A percentile compares a stretch with the other conserved stretches of the same genome.
These are phyloP conservation scores for Nanorana parkeri DNA, from an alignment of 2,113 vertebrate species.

Conservation along the genomic window DNA sequence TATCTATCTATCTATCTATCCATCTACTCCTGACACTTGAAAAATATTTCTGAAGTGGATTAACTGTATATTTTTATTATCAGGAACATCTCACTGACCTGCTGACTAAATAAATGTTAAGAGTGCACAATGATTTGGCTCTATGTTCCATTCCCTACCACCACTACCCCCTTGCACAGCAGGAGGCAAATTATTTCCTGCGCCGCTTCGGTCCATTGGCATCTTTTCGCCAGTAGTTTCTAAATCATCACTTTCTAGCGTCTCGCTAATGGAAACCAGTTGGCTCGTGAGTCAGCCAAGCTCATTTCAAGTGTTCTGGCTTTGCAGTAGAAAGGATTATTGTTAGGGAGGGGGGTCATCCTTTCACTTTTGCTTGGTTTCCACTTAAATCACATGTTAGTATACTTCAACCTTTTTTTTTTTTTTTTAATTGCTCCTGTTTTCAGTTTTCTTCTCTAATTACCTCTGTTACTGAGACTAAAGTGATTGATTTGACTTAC, in stretches of 20 bases:
- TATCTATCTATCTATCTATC: background rate
- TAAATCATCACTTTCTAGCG: constrained; percentile 49
- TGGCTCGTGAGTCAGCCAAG: constrained; percentile 30
- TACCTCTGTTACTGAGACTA: constrained; percentile 1
- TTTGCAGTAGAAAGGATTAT: constrained; percentile 38
- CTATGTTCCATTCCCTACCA: constrained; percentile 10
- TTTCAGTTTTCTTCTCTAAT: constrained; percentile 7
- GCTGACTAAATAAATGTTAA: constrained; percentile 27
- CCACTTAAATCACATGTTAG: constrained; percentile 41
- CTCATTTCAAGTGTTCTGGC: constrained; percentile 44
- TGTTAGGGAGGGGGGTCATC: constrained; percentile 47
- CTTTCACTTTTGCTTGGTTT: constrained; percentile 50
- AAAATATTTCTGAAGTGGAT: too few species aligned
- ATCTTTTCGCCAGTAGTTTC: constrained; percentile 52
- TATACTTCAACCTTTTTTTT: constrained; percentile 5
- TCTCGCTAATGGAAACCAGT: constrained; percentile 54
- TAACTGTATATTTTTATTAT: background rate
- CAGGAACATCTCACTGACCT: background rate
- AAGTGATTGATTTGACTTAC: background rate
- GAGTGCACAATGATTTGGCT: background rate
- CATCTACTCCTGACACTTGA: too few species aligned
- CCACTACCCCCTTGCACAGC: constrained; percentile 37
- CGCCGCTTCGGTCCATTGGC: constrained; percentile 50
- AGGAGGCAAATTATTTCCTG: constrained; percentile 56
- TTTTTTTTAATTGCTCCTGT: background rate